These are phyloP conservation scores for Saccostrea glomerata DNA, from an alignment of 1,140 invertebrate species.

Conservation along the genomic window DNA sequence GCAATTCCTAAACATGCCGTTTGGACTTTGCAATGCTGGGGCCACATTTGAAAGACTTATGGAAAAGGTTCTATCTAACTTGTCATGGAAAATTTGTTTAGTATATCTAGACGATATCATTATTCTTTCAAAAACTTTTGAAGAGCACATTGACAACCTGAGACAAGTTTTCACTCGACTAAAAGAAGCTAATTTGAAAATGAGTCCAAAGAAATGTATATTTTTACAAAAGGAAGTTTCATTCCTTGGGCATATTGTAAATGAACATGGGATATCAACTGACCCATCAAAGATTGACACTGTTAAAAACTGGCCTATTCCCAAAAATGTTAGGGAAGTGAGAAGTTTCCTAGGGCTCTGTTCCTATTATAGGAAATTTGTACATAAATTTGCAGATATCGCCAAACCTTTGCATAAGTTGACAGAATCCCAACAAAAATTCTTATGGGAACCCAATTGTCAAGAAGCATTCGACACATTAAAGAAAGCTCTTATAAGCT, in stretches of 20 bases:
- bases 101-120: constrained; percentile 57
- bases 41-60: constrained; percentile 69
- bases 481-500: constrained; percentile 38
- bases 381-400: no score
- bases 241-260: constrained; percentile 52
- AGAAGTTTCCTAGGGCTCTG: no score
- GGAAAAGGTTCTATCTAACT: constrained; percentile 58
- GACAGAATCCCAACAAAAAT: constrained; percentile 46
- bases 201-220: constrained; percentile 49
- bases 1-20: no score
- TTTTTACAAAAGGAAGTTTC: constrained; percentile 46
- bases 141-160: no score
- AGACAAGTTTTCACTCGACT: constrained; percentile 39
- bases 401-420: constrained; percentile 56
- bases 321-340: constrained; percentile 62
- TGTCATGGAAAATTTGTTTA: constrained; percentile 53
- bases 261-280: constrained; percentile 25
- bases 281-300: constrained; percentile 63
- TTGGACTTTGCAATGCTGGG: no score
- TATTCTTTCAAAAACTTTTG: constrained; percentile 25
- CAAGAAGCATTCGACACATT: constrained; percentile 55
- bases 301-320: constrained; percentile 65
- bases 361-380: no score
- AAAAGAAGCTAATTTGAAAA: constrained; percentile 37
- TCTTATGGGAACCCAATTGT: constrained; percentile 56